A percentile compares a stretch with the other conserved stretches of the same genome.
These are phyloP conservation scores for Silurus lanzhouensis DNA, from an alignment of 2,797 vertebrate species.

Conservation along the genomic window DNA sequence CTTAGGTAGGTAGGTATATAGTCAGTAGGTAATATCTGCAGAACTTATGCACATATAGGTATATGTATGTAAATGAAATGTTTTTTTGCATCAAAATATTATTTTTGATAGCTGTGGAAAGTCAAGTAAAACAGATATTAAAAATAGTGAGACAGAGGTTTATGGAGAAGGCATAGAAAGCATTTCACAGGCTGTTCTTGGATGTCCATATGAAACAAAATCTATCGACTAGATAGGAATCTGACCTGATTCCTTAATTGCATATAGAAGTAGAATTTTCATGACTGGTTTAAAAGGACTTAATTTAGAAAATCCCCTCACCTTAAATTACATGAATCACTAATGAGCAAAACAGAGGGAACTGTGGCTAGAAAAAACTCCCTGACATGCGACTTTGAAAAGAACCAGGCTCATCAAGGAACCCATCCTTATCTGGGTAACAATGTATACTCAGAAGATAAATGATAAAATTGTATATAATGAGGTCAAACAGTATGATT, in stretches of 20 bases:
- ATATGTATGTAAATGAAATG: background rate
- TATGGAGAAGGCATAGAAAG: background rate
- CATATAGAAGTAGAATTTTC: background rate
- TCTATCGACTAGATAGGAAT: background rate
- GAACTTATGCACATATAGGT: background rate
- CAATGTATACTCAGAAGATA: background rate
- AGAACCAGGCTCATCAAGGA: background rate
- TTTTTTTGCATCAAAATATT: background rate
- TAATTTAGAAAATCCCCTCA: background rate
- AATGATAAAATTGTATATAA: background rate
- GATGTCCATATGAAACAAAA: background rate
- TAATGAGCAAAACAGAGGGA: background rate
- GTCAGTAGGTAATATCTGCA: background rate
- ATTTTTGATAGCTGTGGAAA: background rate
- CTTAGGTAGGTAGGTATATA: background rate
- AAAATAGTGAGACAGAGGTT: background rate
- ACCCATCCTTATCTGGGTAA: background rate
- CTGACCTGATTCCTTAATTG: background rate
- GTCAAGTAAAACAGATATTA: background rate
- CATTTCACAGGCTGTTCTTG: background rate
- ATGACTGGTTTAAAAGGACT: background rate
- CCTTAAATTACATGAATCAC: background rate
- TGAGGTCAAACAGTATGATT: background rate
- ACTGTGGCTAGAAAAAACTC: background rate
- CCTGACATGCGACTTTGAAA: background rate